Percentiles rank a stretch among this genome's conserved stretches.
Conservation (phyloP, 1,140 invertebrate genomes). For the Listronotus bonariensis region DNA sequence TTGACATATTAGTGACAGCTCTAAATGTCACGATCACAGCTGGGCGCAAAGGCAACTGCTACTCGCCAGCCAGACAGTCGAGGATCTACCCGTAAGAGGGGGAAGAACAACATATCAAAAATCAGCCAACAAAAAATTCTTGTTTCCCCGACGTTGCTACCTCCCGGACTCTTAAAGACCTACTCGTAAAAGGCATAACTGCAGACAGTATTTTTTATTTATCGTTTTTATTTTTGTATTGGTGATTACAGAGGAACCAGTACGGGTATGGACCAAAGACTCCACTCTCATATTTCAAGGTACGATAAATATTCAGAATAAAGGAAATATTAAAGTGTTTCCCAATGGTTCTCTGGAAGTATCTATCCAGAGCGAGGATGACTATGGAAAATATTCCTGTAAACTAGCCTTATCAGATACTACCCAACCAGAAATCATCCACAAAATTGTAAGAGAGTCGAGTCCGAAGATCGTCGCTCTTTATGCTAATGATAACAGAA, state of each 20-base stretch:
- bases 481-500: conserved; percentile 1
- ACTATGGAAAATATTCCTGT: conserved; percentile 23
- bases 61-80: too few species aligned
- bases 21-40: too few species aligned
- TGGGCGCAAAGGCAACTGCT: too few species aligned
- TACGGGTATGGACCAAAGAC: conserved; percentile 4
- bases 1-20: too few species aligned
- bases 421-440: conserved; percentile 4
- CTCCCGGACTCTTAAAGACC: too few species aligned
- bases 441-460: conserved; percentile 3
- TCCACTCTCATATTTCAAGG: conserved; percentile 10
- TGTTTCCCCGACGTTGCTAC: too few species aligned
- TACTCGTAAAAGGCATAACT: too few species aligned
- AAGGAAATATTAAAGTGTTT: conserved; percentile 6
- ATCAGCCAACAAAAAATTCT: too few species aligned
- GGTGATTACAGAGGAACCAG: not conserved
- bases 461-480: conserved; percentile 13
- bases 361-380: not conserved
- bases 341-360: conserved; percentile 16
- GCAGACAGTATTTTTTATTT: too few species aligned
- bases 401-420: not conserved
- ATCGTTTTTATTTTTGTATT: too few species aligned
- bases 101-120: too few species aligned
- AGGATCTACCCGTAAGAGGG: too few species aligned
- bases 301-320: not conserved